Base-by-base conservation (phyloP, 2,797 vertebrate species). In the Pogonophryne albipinna region DNA sequence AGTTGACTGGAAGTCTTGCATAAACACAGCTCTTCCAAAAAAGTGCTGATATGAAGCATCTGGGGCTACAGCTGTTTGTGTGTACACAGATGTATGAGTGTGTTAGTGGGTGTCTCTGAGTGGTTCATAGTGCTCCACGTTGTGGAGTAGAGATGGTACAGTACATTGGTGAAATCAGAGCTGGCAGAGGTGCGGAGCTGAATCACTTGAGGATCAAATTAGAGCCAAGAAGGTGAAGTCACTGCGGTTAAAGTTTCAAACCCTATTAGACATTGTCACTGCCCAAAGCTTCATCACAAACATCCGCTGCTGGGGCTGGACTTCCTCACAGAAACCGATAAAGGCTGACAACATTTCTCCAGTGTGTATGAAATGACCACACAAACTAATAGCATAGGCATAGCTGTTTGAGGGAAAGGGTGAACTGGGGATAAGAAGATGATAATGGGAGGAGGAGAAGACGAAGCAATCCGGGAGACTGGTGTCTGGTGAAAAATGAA, bases 181-280 rank as follows among this genome's bases (percentile, higher is more conserved):
- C 79, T 84, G 81, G 76, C 79, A 66, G 77, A 52, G 84, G 66
- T 79, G 44, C 66, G 73, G 74, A 85, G 81, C 61, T 87, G 89
- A 94, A 86, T 94, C 91, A 92, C 83, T 79, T 56, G 58, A 85
- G 88, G 88, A 89, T 93, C 87, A 78, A 49, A 87, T 92, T 89
- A 44, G 13, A 88, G 90, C 91, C 91, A 91, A 78, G 66, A 85
- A 84, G 86, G 87, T 91, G 90, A 87, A 91, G 91, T 92, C 89
- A 91, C 69, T 79, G 80, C 27, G 91, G 91, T 89, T 91, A 91
- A 88, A 87, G 91, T 93, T 93, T 91, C 92, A 90, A 86, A 87
- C 83, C 64, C 53, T 81, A 77, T 89, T 73, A 83, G 79, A 83
- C 89, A 88, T 86, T 76, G 74, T 55, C 27, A 38, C 49, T 66